Base-by-base conservation (phyloP, 2,888 invertebrate species). In the Trilocha varians region DNA sequence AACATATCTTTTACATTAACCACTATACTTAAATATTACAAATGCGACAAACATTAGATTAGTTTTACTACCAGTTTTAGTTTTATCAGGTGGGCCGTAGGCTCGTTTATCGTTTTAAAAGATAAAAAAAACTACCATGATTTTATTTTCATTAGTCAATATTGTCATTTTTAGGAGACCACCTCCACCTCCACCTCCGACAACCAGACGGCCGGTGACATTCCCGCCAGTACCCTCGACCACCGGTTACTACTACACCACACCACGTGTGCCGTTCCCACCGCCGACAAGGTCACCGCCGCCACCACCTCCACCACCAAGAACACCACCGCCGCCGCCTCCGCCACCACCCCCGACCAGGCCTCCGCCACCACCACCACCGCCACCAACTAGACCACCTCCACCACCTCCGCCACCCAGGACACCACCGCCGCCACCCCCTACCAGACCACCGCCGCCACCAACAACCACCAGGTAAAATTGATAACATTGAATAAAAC, bases 291-390 rank as follows among this genome's bases (percentile, higher is more conserved):
- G 18, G 14, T 38, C 18, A 16, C 2, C 8, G 14, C 38, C 18
- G 15, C 2, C 8, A 33, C 43, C 40, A 14, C 45, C 38, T 6
- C 53, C 57, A 14, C 47, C 57, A 9, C 48, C 48, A 5, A 47
- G 44, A 9, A 35, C 34, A 18, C 41, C 37, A 8, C 39, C 41
- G 11, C 37, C 36, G 15, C 48, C 49, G 4, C 47, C 48, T 1
- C 46, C 49, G 1, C 42, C 52, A n/a, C 41, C 45, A 6, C 40
- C 46, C 0, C 47, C 47, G 3, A 49, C 48, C 0, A 40, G 43
- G 18, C 46, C 37, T 16, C 47, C 46, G 14, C 53, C 58, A 5
- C 37, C 57, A 5, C 52, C 58, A 2, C 53, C 57, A 3, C 50
- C 33, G n/a, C 44, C 41, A 13, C 43, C 5, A 39, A 16, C 32